Percentiles rank a stretch among this genome's conserved stretches.
Evolutionary conservation across 1,140 invertebrate genomes (phyloP).

Genomic region (Nilaparvata lugens): DNA sequence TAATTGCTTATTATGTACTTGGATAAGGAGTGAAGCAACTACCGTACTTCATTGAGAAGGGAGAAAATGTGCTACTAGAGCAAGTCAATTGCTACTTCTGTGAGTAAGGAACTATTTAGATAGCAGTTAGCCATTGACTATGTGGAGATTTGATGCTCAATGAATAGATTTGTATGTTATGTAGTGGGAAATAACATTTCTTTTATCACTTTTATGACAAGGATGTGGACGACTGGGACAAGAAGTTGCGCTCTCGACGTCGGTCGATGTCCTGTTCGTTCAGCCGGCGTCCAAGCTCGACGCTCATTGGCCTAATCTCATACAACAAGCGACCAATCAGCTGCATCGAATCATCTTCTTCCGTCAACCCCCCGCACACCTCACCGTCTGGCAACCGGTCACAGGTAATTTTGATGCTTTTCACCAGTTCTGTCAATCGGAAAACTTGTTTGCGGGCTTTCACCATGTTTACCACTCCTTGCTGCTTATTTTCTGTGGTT

Average conservation of each 20-base stretch:
- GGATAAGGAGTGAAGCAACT: no score
- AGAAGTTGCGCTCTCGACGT: conserved; percentile 1
- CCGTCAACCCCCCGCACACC: background rate
- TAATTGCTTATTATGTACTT: no score
- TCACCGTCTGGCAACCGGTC: no score
- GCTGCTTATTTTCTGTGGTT: no score
- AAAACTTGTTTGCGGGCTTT: no score
- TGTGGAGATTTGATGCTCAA: background rate
- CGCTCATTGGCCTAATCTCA: background rate
- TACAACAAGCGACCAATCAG: conserved; percentile 4
- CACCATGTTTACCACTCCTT: no score
- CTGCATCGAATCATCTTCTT: conserved; percentile 1
- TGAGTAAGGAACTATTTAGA: background rate
- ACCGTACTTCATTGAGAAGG: background rate
- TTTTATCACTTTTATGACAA: background rate
- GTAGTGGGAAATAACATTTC: background rate
- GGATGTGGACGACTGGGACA: conserved; percentile 6
- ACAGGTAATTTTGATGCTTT: no score
- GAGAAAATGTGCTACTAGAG: background rate
- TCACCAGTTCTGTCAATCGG: no score
- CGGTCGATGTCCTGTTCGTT: conserved; percentile 13
- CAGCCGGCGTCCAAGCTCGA: background rate
- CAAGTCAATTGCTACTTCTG: background rate
- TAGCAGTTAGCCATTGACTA: background rate
- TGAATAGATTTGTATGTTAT: background rate